phyloP scores from a whole-genome alignment of 2,113 vertebrate genomes.

The Ginglymostoma cirratum region DNA sequence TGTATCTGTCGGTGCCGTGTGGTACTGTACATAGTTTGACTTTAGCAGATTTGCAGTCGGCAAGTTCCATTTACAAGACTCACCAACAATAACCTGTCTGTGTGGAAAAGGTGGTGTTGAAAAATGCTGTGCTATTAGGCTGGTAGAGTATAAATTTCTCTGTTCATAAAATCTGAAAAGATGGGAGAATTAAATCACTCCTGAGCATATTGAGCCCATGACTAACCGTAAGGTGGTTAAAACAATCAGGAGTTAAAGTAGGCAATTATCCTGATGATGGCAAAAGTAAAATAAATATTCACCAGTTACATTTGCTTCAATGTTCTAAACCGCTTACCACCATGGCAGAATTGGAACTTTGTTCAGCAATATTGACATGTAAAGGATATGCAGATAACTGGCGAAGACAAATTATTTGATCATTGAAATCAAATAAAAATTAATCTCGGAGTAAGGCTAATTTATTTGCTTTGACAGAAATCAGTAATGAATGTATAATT shows the following conservation, averaged over 20 bases:
- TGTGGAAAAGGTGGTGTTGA: neutral
- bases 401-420: neutral
- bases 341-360: neutral
- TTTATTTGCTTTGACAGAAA: slow-evolving; percentile 5
- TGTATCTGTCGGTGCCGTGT: neutral
- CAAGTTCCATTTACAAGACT: neutral
- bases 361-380: neutral
- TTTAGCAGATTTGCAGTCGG: neutral
- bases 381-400: neutral
- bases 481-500: neutral
- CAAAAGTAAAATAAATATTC: neutral
- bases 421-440: slow-evolving; percentile 1
- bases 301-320: neutral
- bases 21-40: neutral
- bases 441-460: neutral
- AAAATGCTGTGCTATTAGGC: neutral
- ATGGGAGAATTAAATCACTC: neutral
- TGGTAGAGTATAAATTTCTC: neutral
- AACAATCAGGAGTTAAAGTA: neutral
- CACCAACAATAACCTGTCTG: neutral
- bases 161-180: slow-evolving; percentile 17
- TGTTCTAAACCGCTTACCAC: neutral
- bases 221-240: neutral
- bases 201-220: neutral
- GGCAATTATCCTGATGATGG: neutral